phyloP scores from a whole-genome alignment of 2,888 invertebrate genomes.

The Plutella xylostella region DNA sequence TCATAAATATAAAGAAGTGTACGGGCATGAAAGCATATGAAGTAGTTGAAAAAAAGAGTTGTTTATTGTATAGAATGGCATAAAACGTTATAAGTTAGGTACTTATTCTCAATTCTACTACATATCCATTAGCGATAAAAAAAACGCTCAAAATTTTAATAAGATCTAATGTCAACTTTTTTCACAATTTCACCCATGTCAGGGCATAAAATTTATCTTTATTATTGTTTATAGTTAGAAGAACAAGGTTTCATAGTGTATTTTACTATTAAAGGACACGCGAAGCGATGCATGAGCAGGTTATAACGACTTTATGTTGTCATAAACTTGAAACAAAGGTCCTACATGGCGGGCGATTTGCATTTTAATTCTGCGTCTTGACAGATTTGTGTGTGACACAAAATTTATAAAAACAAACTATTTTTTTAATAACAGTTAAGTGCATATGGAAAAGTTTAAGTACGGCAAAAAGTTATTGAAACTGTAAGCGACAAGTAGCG shows the following conservation, averaged over 20 bases:
- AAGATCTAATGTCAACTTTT: background rate
- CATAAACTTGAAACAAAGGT: slow-evolving; percentile 3
- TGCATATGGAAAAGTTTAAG: too few relatives aligned
- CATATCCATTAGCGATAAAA: background rate
- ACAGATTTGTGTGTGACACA: background rate
- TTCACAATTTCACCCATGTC: background rate
- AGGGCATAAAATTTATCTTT: background rate
- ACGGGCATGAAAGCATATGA: too few relatives aligned
- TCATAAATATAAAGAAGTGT: too few relatives aligned
- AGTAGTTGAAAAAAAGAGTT: too few relatives aligned
- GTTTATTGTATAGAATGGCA: too few relatives aligned
- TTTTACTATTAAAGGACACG: background rate
- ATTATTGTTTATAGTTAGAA: background rate
- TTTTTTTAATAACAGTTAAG: too few relatives aligned
- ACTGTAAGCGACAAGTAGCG: background rate
- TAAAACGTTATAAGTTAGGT: too few relatives aligned
- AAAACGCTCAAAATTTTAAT: too few relatives aligned
- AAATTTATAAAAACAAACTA: background rate
- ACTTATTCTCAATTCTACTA: too few relatives aligned
- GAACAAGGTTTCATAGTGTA: background rate
- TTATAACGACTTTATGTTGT: slow-evolving; percentile 1
- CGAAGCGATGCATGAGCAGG: background rate
- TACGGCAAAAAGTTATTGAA: too few relatives aligned
- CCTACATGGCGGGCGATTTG: slow-evolving; percentile 1
- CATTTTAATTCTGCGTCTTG: slow-evolving; percentile 1